phyloP scores from a whole-genome alignment of 2,888 invertebrate species.

The Boloria euphrosyne region DNA sequence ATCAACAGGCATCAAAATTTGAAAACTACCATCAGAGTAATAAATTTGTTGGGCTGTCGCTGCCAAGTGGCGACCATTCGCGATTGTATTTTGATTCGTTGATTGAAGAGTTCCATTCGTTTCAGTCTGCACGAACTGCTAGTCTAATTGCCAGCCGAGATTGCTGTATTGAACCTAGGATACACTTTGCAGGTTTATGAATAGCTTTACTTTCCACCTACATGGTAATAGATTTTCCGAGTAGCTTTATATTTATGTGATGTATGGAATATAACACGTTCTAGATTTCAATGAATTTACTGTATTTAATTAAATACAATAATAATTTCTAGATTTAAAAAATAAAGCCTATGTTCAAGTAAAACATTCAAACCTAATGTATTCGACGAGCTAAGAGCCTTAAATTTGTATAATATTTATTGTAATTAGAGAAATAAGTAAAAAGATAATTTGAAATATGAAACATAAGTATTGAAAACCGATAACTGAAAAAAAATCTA shows the following conservation, averaged over 20 bases:
- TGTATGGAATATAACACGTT: not conserved
- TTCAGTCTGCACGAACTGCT: conserved; percentile 68
- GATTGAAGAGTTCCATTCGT: conserved; percentile 81
- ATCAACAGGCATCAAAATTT: conserved; percentile 77
- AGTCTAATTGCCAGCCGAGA: conserved; percentile 79
- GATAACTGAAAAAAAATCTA: too few relatives aligned
- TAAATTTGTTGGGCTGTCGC: conserved; percentile 79
- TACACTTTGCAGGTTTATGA: conserved; percentile 44
- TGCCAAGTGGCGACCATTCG: conserved; percentile 77
- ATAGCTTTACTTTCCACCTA: conserved; percentile 30
- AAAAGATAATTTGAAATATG: too few relatives aligned
- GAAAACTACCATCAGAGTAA: conserved; percentile 74
- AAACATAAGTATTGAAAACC: too few relatives aligned
- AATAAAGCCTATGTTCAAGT: too few relatives aligned
- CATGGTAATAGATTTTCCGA: conserved; percentile 13
- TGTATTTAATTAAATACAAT: too few relatives aligned
- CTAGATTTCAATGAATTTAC: not conserved
- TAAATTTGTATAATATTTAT: too few relatives aligned
- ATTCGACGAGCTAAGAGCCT: too few relatives aligned
- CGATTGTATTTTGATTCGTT: conserved; percentile 81
- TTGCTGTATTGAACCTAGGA: conserved; percentile 56
- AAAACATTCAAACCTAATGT: too few relatives aligned
- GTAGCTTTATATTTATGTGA: conserved; percentile 15
- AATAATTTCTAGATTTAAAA: too few relatives aligned
- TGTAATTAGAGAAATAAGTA: too few relatives aligned